These are phyloP conservation scores for Acheta domesticus DNA, from an alignment of 2,888 invertebrate species.

Conservation along the genomic window DNA sequence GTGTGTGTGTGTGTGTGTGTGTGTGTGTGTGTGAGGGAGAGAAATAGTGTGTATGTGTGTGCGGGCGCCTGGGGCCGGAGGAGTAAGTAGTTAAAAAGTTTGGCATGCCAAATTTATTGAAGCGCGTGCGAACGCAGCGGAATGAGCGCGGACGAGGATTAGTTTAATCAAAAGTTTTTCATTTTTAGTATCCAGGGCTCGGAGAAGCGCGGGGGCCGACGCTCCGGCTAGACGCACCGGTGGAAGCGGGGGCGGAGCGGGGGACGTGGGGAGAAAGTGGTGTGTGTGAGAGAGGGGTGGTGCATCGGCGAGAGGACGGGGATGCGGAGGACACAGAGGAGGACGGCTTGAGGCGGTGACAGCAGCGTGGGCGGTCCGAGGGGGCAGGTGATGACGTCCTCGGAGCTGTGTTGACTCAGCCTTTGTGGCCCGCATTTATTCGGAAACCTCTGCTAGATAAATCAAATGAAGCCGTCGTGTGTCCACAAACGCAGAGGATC, in stretches of 20 bases:
- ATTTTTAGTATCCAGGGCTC: not conserved
- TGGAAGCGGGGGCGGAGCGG: too few relatives aligned
- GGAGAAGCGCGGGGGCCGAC: not conserved
- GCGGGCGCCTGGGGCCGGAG: not conserved
- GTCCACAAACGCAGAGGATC: not conserved
- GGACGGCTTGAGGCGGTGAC: too few relatives aligned
- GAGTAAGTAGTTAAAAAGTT: conserved; percentile 11
- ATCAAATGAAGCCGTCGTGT: not conserved
- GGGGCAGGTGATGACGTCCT: not conserved
- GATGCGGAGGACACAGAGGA: too few relatives aligned
- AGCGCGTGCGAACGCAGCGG: conserved; percentile 3
- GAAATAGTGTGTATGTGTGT: too few relatives aligned
- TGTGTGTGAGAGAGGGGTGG: too few relatives aligned
- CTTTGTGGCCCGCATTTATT: not conserved
- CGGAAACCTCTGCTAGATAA: not conserved
- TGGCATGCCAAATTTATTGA: conserved; percentile 7
- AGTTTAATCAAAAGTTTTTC: conserved; percentile 18
- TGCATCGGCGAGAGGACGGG: too few relatives aligned
- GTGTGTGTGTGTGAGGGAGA: too few relatives aligned
- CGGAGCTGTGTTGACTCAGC: not conserved
- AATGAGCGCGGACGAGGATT: conserved; percentile 7
- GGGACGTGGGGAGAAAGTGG: too few relatives aligned
- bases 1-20: too few relatives aligned
- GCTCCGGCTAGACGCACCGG: too few relatives aligned
- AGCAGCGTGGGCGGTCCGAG: too few relatives aligned